Evolutionary conservation across 2,797 vertebrate genomes (phyloP), one percentile per base, ranked within the genome.

Genomic region (Peromyscus attwateri): DNA sequence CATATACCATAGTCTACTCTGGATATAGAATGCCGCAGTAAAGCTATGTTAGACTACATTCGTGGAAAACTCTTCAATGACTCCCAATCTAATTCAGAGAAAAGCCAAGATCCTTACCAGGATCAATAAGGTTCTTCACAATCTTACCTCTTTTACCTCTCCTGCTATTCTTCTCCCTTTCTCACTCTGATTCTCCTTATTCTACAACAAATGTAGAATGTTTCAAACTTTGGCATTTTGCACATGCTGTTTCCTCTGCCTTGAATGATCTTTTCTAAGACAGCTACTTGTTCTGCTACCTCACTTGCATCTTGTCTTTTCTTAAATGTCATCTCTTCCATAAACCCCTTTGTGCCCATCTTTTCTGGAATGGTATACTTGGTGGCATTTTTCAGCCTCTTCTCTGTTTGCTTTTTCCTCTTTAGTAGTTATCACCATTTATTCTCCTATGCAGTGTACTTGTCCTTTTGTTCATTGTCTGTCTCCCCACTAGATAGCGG

Each of bases 261-360:
- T 90, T 52, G 17, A 90, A 31, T 85, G 37, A 91, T 64, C 31
- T 94, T 95, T 70, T 62, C 5, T 84, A 49, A n/a, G 37, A 46
- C 12, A 73, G 2, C 12, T 0, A 40, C 52, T 95, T 89, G 66
- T 23, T 76, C 76, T 37, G 31, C 21, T 84, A 37, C 57, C 4
- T 96, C 49, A 89, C 27, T 70, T 93, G 34, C 43, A 91, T 90
- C 77, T 91, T 79, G 49, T 57, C 27, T 95, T 94, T 94, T 92
- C 55, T 70, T 73, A 92, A 92, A 89, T 87, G 64, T 81, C 11
- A 88, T 23, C 16, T 92, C 92, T 89, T 76, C 57, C 87, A 34
- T 49, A 55, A 88, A 52, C 40, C 25, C 9, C 60, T 80, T 11
- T 43, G 7, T 88, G 40, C 17, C 43, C 31, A 12, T 82, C 37